Percentiles rank a stretch among this genome's conserved stretches.
Evolutionary conservation across 2,113 vertebrate species (phyloP).

Genomic region (Ageneiosus marmoratus): DNA sequence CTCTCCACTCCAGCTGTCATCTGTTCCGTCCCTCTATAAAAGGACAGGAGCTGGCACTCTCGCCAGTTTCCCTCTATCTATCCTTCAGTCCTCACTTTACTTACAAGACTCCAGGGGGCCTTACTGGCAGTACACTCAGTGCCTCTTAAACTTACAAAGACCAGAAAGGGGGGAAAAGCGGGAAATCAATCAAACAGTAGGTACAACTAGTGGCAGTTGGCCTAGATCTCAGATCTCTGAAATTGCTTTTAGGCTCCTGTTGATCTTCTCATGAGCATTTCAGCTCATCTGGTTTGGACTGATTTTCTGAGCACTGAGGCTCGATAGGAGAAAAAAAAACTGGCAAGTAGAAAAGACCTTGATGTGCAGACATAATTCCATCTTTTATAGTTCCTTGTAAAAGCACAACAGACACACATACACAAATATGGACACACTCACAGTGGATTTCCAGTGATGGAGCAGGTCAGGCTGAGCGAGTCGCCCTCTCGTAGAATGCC

Average conservation of each 20-base stretch:
- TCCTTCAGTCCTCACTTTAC: neutral
- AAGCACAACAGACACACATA: neutral
- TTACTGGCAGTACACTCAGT: constrained; percentile 43
- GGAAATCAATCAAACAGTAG: neutral
- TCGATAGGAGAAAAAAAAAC: neutral
- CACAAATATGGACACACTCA: constrained; percentile 67
- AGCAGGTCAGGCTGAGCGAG: constrained; percentile 82
- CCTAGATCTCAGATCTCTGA: constrained; percentile 5
- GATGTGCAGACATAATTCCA: neutral
- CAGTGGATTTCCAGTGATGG: constrained; percentile 84
- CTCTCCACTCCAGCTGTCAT: constrained; percentile 23
- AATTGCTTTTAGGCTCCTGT: constrained; percentile 22
- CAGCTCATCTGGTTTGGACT: constrained; percentile 16
- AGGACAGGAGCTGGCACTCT: neutral
- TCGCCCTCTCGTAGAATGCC: constrained; percentile 87
- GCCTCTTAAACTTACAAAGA: constrained; percentile 21
- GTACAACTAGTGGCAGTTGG: neutral
- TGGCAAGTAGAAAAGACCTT: constrained; percentile 11
- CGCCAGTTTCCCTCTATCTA: neutral
- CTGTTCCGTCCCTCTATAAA: constrained; percentile 11
- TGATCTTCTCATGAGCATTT: constrained; percentile 18
- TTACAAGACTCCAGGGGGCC: constrained; percentile 40
- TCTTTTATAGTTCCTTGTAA: neutral
- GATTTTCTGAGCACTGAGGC: constrained; percentile 27
- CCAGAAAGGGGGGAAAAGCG: neutral